These are phyloP conservation scores for Lagorchestes hirsutus DNA, from an alignment of 2,797 vertebrate species.

Conservation along the genomic window DNA sequence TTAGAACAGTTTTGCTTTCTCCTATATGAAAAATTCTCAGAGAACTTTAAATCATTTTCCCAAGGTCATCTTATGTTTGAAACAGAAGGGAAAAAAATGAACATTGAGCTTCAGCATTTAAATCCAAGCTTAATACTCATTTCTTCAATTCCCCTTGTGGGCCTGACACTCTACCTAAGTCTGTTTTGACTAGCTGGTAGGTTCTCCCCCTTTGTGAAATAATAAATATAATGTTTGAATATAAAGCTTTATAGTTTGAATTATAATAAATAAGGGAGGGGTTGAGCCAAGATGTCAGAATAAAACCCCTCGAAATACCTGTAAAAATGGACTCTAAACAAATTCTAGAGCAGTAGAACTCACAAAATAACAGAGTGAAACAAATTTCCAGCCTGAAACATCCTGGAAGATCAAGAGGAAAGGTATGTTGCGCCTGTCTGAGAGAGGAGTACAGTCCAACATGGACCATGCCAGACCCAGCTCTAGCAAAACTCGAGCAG, in stretches of 20 bases:
- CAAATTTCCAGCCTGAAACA: no score
- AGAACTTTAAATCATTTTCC: background rate
- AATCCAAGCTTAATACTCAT: background rate
- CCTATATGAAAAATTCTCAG: background rate
- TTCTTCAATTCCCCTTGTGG: constrained; percentile 51
- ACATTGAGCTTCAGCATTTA: constrained; percentile 53
- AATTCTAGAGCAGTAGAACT: no score
- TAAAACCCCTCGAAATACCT: no score
- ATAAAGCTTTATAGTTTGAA: constrained; percentile 33
- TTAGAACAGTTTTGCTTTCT: background rate
- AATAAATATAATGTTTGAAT: constrained; percentile 56
- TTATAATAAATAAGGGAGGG: constrained; percentile 30
- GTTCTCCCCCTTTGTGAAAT: constrained; percentile 40
- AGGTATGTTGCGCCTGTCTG: no score
- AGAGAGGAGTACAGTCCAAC: no score
- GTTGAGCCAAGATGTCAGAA: no score
- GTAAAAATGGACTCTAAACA: no score
- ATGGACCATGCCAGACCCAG: no score
- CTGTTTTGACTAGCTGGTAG: constrained; percentile 46
- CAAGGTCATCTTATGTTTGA: background rate
- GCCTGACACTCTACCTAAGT: background rate
- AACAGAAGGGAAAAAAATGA: constrained; percentile 14
- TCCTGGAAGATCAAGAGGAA: no score
- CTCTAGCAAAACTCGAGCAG: no score
- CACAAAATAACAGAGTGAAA: no score